Base-by-base conservation (phyloP, 2,888 invertebrate species). In the Drosophila phalerata region DNA sequence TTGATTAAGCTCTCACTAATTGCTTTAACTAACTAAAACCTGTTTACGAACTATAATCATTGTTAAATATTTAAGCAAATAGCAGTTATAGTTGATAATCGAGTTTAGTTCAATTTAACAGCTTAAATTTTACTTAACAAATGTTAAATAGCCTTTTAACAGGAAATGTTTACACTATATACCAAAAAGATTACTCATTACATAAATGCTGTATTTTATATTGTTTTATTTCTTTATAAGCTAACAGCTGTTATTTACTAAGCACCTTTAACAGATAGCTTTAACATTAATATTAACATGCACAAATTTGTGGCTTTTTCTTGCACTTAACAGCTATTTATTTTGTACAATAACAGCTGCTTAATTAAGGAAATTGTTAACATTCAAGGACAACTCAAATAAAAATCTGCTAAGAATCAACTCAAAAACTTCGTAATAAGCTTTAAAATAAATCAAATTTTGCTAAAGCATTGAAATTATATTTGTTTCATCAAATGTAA, bases 401-500 rank as follows among this genome's bases (percentile, higher is more conserved):
- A n/a, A n/a, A 37, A 37, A n/a, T 6, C 1, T 1, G n/a, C n/a
- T 37, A 2, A n/a, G 6, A 37, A 37, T 37, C 2, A 5, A 13
- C 13, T 13, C 0, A 34, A n/a, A 34, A 34, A 34, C 34, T 34
- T 1, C 13, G 5, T 6, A n/a, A 37, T 37, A n/a, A n/a, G 5
- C n/a, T 37, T 37, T 51, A 11, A 2, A 22, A 22, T 42, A 5
- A 9, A 32, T 55, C 19, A 10, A 10, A 43, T 32, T 22, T n/a
- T 34, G 3, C n/a, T 17, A 38, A 38, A 17, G 5, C 38, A 43
- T 43, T 64, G 56, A 60, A 73, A 56, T 37, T 42, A 5, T 47
- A 66, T 62, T 61, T 61, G 58, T 43, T 53, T 57, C 40, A 51
- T 48, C 48, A 43, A 43, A 45, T 70, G 28, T 45, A 74, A 71